Evolutionary conservation across 2,797 vertebrate genomes (phyloP), one percentile per base, ranked within the genome.

Genomic region (Anas georgica): DNA sequence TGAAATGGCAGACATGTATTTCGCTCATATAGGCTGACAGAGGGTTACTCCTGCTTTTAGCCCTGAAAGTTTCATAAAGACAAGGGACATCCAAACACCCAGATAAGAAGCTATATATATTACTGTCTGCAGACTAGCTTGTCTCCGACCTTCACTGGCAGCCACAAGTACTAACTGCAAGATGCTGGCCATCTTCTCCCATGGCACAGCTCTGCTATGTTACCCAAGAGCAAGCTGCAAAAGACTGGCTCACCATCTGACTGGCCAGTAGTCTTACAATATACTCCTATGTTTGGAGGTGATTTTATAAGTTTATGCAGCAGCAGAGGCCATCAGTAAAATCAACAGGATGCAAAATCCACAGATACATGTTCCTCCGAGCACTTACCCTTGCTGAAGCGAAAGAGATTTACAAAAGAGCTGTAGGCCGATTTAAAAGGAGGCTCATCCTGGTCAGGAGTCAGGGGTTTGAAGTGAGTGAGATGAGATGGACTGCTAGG

Each of bases 391-490:
- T 98, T 99, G 95, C 97, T 99, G 97, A 99, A 99, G 75, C 99
- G 98, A 95, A 99, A 99, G 82, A 99, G 98, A 97, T 98, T 99
- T 97, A 99, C 99, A 75, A 99, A 99, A 56, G 99, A 99, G 96
- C 99, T 99, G 97, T 99, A 99, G 0, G 99, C 99, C 4, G 99
- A 99, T 94, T 99, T 99, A 84, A 99, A 98, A 3, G 99, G 98
- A 10, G 99, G 99, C 50, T 99, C 99, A 33, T 99, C 99, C 97
- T 99, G 99, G 96, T 99, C 99, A 4, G 99, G 99, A 48, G 99
- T 99, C 97, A 99, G 97, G 7, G 99, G 99, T 87, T 99, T 99
- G 97, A 99, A 99, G 94, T 99, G 99, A 35, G 99, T 99, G 88
- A 99, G 98, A 93, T 99, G 99, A 92, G 99, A 99, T 0, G 99